Percentiles rank a stretch among this genome's conserved stretches.
Conservation (phyloP, 2,113 vertebrate genomes). For the Mugil cephalus region DNA sequence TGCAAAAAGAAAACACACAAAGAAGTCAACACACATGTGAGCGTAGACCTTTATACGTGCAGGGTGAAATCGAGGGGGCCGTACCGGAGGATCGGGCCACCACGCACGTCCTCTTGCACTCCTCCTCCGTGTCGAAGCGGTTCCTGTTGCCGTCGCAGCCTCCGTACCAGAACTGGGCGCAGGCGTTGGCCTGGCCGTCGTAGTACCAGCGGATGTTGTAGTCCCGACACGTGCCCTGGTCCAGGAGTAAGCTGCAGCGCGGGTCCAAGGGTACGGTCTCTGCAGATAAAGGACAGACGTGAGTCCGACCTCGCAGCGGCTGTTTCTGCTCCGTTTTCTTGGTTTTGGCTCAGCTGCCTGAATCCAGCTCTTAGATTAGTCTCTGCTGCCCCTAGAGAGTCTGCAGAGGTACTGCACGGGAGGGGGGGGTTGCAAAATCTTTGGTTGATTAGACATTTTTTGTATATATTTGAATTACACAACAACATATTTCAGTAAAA, state of each 20-base stretch:
- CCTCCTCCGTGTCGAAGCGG: conserved; percentile 88
- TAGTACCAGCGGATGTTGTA: conserved; percentile 90
- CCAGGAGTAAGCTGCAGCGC: conserved; percentile 80
- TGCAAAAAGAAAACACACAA: conserved; percentile 32
- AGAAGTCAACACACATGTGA: background rate
- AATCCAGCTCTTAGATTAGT: no score
- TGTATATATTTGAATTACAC: no score
- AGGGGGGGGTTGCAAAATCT: no score
- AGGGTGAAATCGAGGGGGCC: no score
- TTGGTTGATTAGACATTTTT: no score
- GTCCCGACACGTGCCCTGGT: conserved; percentile 86
- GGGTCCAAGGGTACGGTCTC: conserved; percentile 75
- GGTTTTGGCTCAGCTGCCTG: no score
- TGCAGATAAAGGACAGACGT: conserved; percentile 50
- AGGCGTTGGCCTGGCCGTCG: conserved; percentile 88
- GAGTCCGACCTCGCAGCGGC: background rate
- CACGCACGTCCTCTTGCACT: conserved; percentile 87
- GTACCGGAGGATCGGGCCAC: conserved; percentile 61
- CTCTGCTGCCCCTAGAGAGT: no score
- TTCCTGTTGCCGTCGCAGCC: conserved; percentile 87
- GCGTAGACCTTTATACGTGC: conserved; percentile 1
- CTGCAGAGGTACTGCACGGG: no score
- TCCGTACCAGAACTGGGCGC: conserved; percentile 90
- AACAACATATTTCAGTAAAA: no score
- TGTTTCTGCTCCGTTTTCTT: background rate